A percentile compares a stretch with the other conserved stretches of the same genome.
phyloP scores from a whole-genome alignment of 2,888 invertebrate species.

The Cantharis lateralis region DNA sequence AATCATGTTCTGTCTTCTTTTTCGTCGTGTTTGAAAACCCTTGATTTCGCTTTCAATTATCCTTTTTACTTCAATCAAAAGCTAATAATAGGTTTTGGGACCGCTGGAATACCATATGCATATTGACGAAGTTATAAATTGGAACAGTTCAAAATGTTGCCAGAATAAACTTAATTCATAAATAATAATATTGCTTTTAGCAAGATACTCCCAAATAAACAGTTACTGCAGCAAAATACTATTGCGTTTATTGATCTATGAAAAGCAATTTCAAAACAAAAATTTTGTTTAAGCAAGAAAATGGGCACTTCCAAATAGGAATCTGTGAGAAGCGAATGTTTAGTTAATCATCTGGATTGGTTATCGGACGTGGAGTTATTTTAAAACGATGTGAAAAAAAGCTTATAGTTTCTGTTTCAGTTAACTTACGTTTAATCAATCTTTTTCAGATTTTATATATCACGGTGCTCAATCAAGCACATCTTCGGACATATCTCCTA shows the following conservation, averaged over 20 bases:
- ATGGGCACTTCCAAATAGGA: neutral
- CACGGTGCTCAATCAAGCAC: slow-evolving; percentile 77
- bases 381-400: neutral
- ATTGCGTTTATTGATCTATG: neutral
- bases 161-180: neutral
- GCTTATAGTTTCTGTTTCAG: neutral
- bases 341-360: neutral
- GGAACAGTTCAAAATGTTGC: neutral
- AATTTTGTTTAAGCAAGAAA: neutral
- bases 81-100: neutral
- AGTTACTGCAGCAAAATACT: neutral
- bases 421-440: neutral
- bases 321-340: neutral
- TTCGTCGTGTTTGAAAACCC: neutral
- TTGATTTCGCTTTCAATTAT: neutral
- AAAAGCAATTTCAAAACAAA: neutral
- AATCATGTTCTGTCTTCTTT: neutral
- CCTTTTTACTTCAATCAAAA: neutral
- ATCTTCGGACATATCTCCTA: slow-evolving; percentile 76
- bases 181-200: neutral
- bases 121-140: neutral
- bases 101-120: neutral
- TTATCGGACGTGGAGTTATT: neutral
- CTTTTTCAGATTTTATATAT: slow-evolving; percentile 70
- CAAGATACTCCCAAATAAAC: neutral